phyloP scores from a whole-genome alignment of 2,797 vertebrate species.

The Calcarius lapponicus region DNA sequence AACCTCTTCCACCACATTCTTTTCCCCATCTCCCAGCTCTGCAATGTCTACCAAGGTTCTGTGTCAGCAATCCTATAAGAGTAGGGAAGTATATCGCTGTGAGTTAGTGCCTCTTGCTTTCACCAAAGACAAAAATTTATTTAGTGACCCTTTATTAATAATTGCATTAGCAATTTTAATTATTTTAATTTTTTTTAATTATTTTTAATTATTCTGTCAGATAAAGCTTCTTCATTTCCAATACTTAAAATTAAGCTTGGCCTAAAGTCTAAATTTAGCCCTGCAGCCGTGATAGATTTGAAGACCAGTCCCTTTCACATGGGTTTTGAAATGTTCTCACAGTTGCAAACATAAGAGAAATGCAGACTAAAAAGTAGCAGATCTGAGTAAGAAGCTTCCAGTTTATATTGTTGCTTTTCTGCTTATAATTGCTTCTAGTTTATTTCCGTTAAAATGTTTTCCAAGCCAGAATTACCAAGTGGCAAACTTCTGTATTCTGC shows the following conservation, averaged over 20 bases:
- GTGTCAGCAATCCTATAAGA: background rate
- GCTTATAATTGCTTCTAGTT: background rate
- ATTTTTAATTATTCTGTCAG: conserved; percentile 59
- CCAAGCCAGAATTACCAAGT: background rate
- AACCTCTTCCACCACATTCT: background rate
- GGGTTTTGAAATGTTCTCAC: background rate
- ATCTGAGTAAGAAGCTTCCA: background rate
- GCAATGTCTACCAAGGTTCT: background rate
- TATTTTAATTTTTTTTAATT: too few relatives aligned
- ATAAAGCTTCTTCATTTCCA: conserved; percentile 32
- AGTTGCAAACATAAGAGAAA: background rate
- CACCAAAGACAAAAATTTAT: background rate
- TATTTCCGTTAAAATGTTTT: background rate
- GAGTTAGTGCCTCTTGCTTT: background rate
- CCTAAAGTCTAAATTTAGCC: conserved; percentile 31
- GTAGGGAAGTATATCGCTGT: background rate
- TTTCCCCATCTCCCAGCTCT: background rate
- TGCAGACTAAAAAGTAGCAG: background rate
- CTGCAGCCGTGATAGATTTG: background rate
- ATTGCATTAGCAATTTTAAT: background rate
- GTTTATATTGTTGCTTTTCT: background rate
- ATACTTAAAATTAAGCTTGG: conserved; percentile 45
- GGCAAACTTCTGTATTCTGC: background rate
- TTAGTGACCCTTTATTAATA: background rate
- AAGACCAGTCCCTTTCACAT: background rate